A percentile compares a stretch with the other conserved stretches of the same genome.
These are phyloP conservation scores for Paralichthys olivaceus DNA, from an alignment of 2,113 vertebrate species.

Conservation along the genomic window DNA sequence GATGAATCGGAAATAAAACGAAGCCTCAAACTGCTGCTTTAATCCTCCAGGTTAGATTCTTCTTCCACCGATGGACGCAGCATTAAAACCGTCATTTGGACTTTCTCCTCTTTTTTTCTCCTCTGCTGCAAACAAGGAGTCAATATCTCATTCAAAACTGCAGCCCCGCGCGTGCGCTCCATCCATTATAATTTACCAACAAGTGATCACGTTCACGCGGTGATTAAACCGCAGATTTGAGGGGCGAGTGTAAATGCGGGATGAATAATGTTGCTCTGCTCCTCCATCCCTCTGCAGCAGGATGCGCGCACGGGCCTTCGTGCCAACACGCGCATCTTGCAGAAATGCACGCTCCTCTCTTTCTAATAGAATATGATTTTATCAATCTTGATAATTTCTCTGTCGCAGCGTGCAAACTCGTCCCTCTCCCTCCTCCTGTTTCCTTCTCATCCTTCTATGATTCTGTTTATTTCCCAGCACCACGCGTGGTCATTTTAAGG, in stretches of 20 bases:
- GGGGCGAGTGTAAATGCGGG: conserved; percentile 17
- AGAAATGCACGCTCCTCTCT: conserved; percentile 14
- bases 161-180: conserved; percentile 17
- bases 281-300: background rate
- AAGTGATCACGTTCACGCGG: conserved; percentile 57
- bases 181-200: conserved; percentile 65
- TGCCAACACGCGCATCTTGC: conserved; percentile 8
- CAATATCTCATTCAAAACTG: conserved; percentile 62
- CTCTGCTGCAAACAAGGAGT: conserved; percentile 39
- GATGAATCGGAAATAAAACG: background rate
- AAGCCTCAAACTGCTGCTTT: conserved; percentile 1
- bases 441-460: background rate
- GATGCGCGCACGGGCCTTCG: conserved; percentile 10
- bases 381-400: conserved; percentile 30
- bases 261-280: conserved; percentile 36
- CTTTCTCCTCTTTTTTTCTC: background rate
- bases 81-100: conserved; percentile 35
- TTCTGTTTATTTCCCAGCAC: conserved; percentile 27
- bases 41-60: conserved; percentile 15
- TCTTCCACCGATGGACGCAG: background rate
- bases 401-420: too few species aligned
- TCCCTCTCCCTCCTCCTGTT: too few species aligned
- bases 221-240: conserved; percentile 67
- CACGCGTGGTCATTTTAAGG: conserved; percentile 46
- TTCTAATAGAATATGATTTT: conserved; percentile 57